Evolutionary conservation across 64 coral and sea anemone species (phyloP), one percentile per base, ranked within the genome.

Genomic region (Dendronephthya gigantea): DNA sequence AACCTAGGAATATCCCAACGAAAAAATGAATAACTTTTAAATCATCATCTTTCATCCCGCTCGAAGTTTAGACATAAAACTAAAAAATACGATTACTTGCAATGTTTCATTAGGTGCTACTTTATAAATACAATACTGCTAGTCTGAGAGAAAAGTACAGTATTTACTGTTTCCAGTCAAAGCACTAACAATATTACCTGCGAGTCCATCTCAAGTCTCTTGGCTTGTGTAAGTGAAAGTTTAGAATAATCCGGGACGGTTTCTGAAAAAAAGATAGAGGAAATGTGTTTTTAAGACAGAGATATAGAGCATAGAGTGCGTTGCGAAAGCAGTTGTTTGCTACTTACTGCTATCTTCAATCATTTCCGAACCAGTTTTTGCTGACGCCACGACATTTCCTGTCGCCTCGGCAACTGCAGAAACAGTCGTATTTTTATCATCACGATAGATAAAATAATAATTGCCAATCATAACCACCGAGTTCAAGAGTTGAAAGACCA

Each of bases 331-430:
- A 33, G 82, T 84, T 17, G 81, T 79, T 59, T 89, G 40, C n/a
- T 83, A 91, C 94, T 93, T 90, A 97, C 94, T 97, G 31, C 92
- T 97, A 85, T 97, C 94, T 48, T 97, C 94, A 19, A 97, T 97
- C 94, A 97, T 97, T 51, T 97, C 94, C 11, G 94, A 92, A 23
- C 94, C 94, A 38, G 91, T 93, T 51, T 97, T 97, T 1, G 89
- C 92, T 29, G 94, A 97, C 49, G 94, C 94, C 25, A 97, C 94
- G 14, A 97, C 94, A 35, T 90, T 89, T 13, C 91, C 94, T n/a
- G 94, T 91, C 15, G 91, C 92, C 84, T 97, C 94, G 59, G 91
- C 94, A 84, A 97, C 94, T 97, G 69, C 75, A n/a, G 38, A 36
- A 84, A 68, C 86, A 17, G 36, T 15, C 38, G 39, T 25, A 50